These are phyloP conservation scores for Leptinotarsa tumamoca DNA, from an alignment of 2,888 invertebrate species.

Conservation along the genomic window DNA sequence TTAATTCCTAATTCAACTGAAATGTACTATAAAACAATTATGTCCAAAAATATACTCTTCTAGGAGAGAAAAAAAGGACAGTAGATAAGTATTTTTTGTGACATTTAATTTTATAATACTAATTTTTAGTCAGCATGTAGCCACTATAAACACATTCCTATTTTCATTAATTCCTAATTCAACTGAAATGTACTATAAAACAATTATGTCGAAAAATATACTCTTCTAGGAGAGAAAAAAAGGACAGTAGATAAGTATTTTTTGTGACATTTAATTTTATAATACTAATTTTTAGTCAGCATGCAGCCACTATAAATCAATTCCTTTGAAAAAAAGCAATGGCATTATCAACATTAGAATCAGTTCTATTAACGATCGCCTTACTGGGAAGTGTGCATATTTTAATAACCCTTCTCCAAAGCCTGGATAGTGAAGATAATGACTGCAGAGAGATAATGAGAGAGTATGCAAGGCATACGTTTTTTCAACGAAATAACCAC, in stretches of 20 bases:
- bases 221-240: neutral
- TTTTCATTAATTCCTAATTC: conserved; percentile 9
- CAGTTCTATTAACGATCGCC: conserved; percentile 54
- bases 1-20: neutral
- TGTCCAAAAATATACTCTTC: neutral
- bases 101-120: neutral
- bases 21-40: neutral
- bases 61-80: neutral
- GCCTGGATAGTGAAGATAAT: conserved; percentile 47
- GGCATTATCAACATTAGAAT: conserved; percentile 52
- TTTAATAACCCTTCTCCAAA: conserved; percentile 51
- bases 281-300: too few relatives aligned
- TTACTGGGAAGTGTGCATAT: conserved; percentile 56
- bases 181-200: neutral
- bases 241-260: neutral
- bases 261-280: neutral
- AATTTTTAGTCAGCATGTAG: too few relatives aligned
- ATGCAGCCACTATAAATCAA: too few relatives aligned
- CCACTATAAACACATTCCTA: conserved; percentile 1
- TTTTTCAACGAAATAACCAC: conserved; percentile 42
- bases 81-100: neutral
- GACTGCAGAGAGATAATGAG: conserved; percentile 52
- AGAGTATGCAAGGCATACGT: conserved; percentile 48
- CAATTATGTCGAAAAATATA: neutral
- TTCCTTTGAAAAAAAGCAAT: neutral